These are phyloP conservation scores for Dromococcyx pavoninus DNA, from an alignment of 2,797 vertebrate genomes.

Conservation along the genomic window DNA sequence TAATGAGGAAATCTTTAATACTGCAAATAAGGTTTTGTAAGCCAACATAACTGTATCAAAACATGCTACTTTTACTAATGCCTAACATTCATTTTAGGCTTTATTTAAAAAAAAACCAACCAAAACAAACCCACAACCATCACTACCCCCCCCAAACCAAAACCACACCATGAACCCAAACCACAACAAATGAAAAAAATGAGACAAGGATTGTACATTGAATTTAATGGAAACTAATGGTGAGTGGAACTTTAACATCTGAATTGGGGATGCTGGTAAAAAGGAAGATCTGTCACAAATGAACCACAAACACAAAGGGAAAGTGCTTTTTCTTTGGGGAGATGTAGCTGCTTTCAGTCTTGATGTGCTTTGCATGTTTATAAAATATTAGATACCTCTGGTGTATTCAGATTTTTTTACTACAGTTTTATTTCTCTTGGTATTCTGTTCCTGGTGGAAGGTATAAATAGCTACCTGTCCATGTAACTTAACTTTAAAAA, in stretches of 20 bases:
- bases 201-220: not conserved
- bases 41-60: not conserved
- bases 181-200: not conserved
- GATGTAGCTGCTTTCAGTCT: not conserved
- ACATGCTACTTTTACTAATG: not conserved
- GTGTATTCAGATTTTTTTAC: not conserved
- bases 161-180: not conserved
- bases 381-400: not conserved
- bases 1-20: not conserved
- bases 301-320: not conserved
- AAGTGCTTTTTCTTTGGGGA: not conserved
- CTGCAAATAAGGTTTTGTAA: conserved; percentile 1
- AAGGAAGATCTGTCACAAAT: not conserved
- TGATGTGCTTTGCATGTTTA: not conserved
- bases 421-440: not conserved
- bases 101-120: not conserved
- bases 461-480: not conserved
- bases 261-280: not conserved
- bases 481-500: not conserved
- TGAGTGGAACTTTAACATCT: not conserved
- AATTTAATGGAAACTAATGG: not conserved
- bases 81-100: not conserved
- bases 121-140: not conserved
- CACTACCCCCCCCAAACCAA: too few species aligned
- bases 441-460: not conserved